A percentile compares a stretch with the other conserved stretches of the same genome.
Evolutionary conservation across 2,797 vertebrate species (phyloP).

Genomic region (Chrosomus eos): DNA sequence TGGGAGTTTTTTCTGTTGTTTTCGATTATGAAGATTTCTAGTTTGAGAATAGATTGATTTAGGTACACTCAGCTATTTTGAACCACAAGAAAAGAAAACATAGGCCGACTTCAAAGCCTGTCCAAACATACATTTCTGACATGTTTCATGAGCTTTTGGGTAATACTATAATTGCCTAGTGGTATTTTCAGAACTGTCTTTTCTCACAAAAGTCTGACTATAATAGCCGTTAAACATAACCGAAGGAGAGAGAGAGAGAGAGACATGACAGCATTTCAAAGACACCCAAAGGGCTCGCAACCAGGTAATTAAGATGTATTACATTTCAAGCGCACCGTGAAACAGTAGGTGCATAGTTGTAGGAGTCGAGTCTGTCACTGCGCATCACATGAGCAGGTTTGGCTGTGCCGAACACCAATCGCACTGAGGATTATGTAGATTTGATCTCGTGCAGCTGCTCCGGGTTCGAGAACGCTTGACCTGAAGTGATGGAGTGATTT

Average conservation of each 20-base stretch:
- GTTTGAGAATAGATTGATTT: slow-evolving; percentile 56
- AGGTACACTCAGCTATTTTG: slow-evolving; percentile 53
- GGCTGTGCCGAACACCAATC: not conserved
- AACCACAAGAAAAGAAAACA: slow-evolving; percentile 41
- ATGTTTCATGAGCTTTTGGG: slow-evolving; percentile 56
- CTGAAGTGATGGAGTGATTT: slow-evolving; percentile 47
- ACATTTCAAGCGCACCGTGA: slow-evolving; percentile 27
- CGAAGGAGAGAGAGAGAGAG: not conserved
- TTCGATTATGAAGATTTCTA: slow-evolving; percentile 45
- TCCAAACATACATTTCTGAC: slow-evolving; percentile 49
- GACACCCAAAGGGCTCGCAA: slow-evolving; percentile 25
- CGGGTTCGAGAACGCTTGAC: slow-evolving; percentile 22
- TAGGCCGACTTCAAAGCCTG: slow-evolving; percentile 55
- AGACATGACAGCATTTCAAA: slow-evolving; percentile 24
- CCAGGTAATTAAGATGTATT: slow-evolving; percentile 38
- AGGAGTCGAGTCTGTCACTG: slow-evolving; percentile 25
- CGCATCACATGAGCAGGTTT: slow-evolving; percentile 17
- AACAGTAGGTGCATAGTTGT: slow-evolving; percentile 13
- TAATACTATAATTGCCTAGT: slow-evolving; percentile 50
- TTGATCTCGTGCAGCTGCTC: slow-evolving; percentile 10
- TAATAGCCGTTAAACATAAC: slow-evolving; percentile 23
- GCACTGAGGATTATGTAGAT: not conserved
- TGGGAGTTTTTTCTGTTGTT: slow-evolving; percentile 4
- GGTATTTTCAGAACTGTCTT: slow-evolving; percentile 49
- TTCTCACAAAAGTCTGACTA: slow-evolving; percentile 21